These are phyloP conservation scores for Epinephelus cyanopodus DNA, from an alignment of 2,113 vertebrate species.

Conservation along the genomic window DNA sequence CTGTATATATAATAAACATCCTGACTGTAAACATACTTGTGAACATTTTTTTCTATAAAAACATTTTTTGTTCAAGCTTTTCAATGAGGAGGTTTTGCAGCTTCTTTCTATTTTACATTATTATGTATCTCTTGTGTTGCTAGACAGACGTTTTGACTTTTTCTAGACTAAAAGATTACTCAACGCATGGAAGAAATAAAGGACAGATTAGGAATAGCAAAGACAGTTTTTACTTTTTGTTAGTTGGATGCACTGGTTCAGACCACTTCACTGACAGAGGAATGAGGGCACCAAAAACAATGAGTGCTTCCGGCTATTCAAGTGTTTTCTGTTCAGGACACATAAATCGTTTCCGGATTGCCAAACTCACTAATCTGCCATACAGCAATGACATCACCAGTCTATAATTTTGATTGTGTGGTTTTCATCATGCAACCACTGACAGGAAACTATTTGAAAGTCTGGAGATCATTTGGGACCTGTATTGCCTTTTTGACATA, in stretches of 20 bases:
- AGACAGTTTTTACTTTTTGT: no score
- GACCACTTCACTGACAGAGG: not conserved
- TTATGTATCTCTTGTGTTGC: no score
- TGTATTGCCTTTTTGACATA: not conserved
- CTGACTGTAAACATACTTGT: no score
- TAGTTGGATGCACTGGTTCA: not conserved
- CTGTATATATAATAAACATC: no score
- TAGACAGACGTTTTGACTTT: no score
- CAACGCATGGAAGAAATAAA: no score
- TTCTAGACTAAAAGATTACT: no score
- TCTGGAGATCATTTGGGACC: not conserved
- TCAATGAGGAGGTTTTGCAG: no score
- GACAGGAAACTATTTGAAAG: not conserved
- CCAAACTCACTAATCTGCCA: not conserved
- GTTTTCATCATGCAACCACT: not conserved
- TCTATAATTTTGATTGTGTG: not conserved
- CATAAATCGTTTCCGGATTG: not conserved
- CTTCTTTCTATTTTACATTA: no score
- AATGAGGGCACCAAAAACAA: not conserved
- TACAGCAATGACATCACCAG: not conserved
- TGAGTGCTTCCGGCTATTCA: not conserved
- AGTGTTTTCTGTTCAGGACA: not conserved
- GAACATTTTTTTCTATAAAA: no score
- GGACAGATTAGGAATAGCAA: no score
- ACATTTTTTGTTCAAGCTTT: no score